Evolutionary conservation across 2,888 invertebrate genomes (phyloP).

Genomic region (Lacanobia wlatinum): DNA sequence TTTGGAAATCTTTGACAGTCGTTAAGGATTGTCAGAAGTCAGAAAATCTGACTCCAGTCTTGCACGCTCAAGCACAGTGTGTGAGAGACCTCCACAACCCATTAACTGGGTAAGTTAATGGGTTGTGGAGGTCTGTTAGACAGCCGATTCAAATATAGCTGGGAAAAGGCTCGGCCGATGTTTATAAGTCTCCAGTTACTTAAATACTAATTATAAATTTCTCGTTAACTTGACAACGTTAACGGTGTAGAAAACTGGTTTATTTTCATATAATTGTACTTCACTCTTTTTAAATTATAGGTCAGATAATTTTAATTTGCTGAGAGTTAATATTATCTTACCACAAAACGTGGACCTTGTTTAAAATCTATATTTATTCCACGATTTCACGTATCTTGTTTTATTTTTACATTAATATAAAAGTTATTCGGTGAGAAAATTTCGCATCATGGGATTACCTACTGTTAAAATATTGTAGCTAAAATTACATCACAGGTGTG

Average conservation of each 20-base stretch:
- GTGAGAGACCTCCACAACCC: no score
- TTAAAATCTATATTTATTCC: not conserved
- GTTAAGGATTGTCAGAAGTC: no score
- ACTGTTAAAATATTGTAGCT: constrained; percentile 13
- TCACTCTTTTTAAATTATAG: not conserved
- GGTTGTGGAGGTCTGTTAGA: no score
- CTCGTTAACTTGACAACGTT: constrained; percentile 16
- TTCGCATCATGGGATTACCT: not conserved
- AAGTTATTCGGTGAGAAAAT: not conserved
- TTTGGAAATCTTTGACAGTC: no score
- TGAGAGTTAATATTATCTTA: constrained; percentile 4
- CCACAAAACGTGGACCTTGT: not conserved
- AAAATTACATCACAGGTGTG: constrained; percentile 62
- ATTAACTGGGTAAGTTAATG: no score
- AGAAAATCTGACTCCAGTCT: no score
- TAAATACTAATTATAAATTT: constrained; percentile 12
- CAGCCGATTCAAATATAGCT: no score
- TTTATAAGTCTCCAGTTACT: not conserved
- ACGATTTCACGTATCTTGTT: not conserved
- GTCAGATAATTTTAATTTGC: not conserved
- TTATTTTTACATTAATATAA: not conserved
- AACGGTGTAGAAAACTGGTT: not conserved
- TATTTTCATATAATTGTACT: not conserved
- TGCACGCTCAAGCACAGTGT: no score
- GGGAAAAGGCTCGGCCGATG: no score